These are phyloP conservation scores for Pissodes strobi DNA, from an alignment of 1,140 invertebrate species.

Conservation along the genomic window DNA sequence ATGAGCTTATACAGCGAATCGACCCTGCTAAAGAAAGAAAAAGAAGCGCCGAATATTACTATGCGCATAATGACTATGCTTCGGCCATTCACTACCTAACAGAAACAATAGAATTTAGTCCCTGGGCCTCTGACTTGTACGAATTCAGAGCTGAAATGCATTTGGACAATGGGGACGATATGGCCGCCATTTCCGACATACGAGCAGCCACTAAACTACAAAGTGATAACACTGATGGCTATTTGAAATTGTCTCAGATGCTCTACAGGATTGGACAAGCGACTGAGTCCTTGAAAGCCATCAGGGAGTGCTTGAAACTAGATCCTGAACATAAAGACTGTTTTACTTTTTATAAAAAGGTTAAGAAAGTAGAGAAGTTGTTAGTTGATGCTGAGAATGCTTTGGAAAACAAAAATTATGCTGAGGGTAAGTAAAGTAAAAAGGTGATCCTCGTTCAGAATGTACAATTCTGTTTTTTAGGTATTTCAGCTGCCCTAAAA, in stretches of 20 bases:
- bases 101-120: conserved; percentile 81
- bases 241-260: conserved; percentile 79
- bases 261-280: conserved; percentile 92
- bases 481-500: conserved; percentile 55
- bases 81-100: conserved; percentile 74
- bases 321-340: conserved; percentile 98
- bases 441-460: no score
- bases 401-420: conserved; percentile 71
- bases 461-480: background rate
- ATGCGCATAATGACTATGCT: conserved; percentile 68
- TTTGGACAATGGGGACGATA: conserved; percentile 75
- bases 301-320: conserved; percentile 95
- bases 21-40: conserved; percentile 69
- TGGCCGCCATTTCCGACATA: conserved; percentile 89
- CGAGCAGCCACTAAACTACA: conserved; percentile 86
- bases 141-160: conserved; percentile 87
- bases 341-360: conserved; percentile 94
- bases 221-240: conserved; percentile 90
- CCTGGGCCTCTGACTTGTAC: conserved; percentile 84
- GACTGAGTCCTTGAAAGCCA: conserved; percentile 87
- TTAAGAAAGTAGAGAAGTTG: conserved; percentile 94
- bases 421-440: conserved; percentile 64
- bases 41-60: conserved; percentile 68
- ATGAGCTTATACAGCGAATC: conserved; percentile 67
- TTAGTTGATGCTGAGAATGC: conserved; percentile 74